Percentiles rank a stretch among this genome's conserved stretches.
phyloP scores from a whole-genome alignment of 2,797 vertebrate genomes.

The Gallinago nigripennis region DNA sequence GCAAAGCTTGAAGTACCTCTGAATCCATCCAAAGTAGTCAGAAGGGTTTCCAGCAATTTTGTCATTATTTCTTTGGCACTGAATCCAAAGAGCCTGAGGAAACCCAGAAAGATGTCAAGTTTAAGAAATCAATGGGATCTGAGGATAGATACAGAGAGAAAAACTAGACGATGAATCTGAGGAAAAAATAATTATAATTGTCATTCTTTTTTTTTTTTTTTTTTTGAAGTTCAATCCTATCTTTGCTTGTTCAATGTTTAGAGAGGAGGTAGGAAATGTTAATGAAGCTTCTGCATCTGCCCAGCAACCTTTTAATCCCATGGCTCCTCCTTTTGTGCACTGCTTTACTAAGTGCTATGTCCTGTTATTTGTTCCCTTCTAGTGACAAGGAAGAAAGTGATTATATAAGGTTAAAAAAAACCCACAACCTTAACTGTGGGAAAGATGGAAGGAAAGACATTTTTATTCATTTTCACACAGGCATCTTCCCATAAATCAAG shows the following conservation, averaged over 20 bases:
- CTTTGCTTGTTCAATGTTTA: not conserved
- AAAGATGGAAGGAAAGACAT: not conserved
- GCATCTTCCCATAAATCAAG: not conserved
- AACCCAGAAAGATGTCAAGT: not conserved
- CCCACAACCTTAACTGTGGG: not conserved
- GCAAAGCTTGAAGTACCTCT: not conserved
- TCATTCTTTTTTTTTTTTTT: not conserved
- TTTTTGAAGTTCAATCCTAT: not conserved
- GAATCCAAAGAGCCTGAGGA: not conserved
- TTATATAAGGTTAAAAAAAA: not conserved
- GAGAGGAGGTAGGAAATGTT: not conserved
- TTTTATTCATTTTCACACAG: not conserved
- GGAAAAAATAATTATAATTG: not conserved
- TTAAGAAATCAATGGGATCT: not conserved
- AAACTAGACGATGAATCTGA: not conserved
- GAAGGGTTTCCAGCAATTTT: not conserved
- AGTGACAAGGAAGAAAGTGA: not conserved
- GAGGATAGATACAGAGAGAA: not conserved
- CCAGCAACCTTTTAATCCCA: not conserved
- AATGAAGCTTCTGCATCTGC: not conserved
- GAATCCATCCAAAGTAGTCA: not conserved
- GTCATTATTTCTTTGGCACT: not conserved
- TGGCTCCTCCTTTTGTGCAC: not conserved
- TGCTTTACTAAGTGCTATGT: not conserved
- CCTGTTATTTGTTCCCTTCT: not conserved